Conservation (phyloP, 2,888 invertebrate genomes). For the Drosophila yooni region DNA sequence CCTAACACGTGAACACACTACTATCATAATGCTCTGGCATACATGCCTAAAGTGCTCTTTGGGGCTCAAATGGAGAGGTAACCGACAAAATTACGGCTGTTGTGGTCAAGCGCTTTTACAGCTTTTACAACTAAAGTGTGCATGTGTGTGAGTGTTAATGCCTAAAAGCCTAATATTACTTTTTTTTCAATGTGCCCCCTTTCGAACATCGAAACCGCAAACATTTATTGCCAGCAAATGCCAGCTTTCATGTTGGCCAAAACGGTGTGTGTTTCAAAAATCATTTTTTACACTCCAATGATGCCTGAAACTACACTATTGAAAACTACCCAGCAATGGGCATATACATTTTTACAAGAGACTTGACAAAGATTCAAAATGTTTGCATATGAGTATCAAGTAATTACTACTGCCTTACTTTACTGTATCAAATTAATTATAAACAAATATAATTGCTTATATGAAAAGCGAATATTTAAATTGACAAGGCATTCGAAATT, state of each 20-base stretch:
- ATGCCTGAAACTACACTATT: constrained; percentile 44
- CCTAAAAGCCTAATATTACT: constrained; percentile 63
- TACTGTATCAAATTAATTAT: not conserved
- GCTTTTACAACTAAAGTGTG: constrained; percentile 25
- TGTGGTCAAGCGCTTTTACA: constrained; percentile 70
- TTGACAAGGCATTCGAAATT: not conserved
- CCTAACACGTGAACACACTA: constrained; percentile 21
- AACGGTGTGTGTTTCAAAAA: constrained; percentile 60
- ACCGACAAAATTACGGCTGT: constrained; percentile 75
- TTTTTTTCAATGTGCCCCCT: constrained; percentile 45
- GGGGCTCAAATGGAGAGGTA: constrained; percentile 61
- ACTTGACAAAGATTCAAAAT: not conserved
- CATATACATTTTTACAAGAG: not conserved
- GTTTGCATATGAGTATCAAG: not conserved
- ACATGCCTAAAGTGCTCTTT: constrained; percentile 67
- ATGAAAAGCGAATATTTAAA: not conserved
- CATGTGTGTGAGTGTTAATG: constrained; percentile 59
- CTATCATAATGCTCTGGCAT: constrained; percentile 22
- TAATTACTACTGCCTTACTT: not conserved
- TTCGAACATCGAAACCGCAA: constrained; percentile 71
- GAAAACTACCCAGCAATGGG: constrained; percentile 6
- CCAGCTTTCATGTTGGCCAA: constrained; percentile 71
- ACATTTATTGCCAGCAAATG: constrained; percentile 77
- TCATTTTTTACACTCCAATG: constrained; percentile 70
- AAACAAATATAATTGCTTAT: not conserved